These are phyloP conservation scores for Mizuhopecten yessoensis DNA, from an alignment of 1,140 invertebrate genomes.

Conservation along the genomic window DNA sequence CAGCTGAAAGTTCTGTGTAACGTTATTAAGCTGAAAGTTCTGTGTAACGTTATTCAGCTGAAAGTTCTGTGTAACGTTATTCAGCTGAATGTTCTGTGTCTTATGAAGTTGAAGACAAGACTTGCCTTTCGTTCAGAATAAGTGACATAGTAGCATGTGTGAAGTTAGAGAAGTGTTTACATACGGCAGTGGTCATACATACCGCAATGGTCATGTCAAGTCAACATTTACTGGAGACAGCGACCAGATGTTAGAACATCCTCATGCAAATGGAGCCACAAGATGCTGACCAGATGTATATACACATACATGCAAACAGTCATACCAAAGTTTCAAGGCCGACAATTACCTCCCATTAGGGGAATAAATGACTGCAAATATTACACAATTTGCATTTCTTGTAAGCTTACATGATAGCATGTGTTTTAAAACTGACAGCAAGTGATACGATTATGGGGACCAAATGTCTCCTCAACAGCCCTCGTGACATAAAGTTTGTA, in stretches of 20 bases:
- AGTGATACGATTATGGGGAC: not conserved
- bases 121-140: no score
- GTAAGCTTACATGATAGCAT: not conserved
- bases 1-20: no score
- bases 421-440: constrained; percentile 30
- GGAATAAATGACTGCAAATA: not conserved
- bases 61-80: no score
- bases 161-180: not conserved
- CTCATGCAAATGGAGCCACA: not conserved
- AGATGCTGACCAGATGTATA: not conserved
- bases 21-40: no score
- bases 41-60: no score
- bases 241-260: not conserved
- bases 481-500: not conserved
- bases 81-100: no score
- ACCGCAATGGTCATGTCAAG: not conserved
- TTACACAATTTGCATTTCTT: constrained; percentile 4
- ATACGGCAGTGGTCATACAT: not conserved
- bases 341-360: not conserved
- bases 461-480: not conserved
- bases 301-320: not conserved
- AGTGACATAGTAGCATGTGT: not conserved
- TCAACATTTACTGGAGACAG: not conserved
- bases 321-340: not conserved
- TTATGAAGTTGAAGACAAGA: no score